phyloP scores from a whole-genome alignment of 1,140 invertebrate genomes.

The Patella vulgata region DNA sequence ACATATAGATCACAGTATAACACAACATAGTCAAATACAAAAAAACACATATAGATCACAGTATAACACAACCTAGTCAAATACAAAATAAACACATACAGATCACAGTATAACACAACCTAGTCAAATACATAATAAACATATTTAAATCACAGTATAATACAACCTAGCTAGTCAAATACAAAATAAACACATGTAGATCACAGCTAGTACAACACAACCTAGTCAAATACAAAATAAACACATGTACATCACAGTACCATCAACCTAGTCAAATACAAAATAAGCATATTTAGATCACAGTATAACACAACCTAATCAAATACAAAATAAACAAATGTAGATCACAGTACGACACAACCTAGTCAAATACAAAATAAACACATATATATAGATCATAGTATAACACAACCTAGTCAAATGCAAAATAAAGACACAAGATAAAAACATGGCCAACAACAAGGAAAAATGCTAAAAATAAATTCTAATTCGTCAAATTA shows the following conservation, averaged over 20 bases:
- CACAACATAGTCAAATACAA: too few relatives aligned
- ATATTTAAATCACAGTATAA: conserved; percentile 66
- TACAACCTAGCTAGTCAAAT: conserved; percentile 63
- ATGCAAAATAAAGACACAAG: conserved; percentile 5
- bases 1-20: too few relatives aligned
- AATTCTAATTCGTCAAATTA: too few relatives aligned
- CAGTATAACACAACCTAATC: conserved; percentile 67
- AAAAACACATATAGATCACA: conserved; percentile 67
- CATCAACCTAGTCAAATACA: conserved; percentile 61
- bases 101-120: too few relatives aligned
- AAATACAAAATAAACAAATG: conserved; percentile 5
- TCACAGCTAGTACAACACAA: too few relatives aligned
- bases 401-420: conserved; percentile 65
- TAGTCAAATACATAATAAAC: too few relatives aligned
- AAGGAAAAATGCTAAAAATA: too few relatives aligned
- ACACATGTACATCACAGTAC: conserved; percentile 67
- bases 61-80: conserved; percentile 65
- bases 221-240: too few relatives aligned
- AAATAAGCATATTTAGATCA: conserved; percentile 54
- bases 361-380: too few relatives aligned
- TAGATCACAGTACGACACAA: too few relatives aligned
- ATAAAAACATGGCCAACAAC: too few relatives aligned
- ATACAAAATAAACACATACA: conserved; percentile 8
- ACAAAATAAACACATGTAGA: conserved; percentile 4
- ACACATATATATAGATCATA: conserved; percentile 64